Conservation (phyloP, 2,888 invertebrate species). For the Allygus modestus region DNA sequence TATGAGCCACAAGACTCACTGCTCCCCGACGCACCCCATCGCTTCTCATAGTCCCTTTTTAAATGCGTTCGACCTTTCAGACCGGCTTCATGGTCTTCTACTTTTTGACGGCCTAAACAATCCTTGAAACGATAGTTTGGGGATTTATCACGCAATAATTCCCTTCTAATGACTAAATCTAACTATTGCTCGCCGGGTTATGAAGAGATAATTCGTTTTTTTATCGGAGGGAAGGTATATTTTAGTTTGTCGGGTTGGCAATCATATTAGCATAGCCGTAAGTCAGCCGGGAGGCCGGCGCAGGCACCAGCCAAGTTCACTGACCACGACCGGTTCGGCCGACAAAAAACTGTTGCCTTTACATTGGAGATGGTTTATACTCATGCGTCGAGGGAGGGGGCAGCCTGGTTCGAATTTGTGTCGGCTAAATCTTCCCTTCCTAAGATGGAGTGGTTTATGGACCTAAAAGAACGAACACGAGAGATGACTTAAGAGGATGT, state of each 20-base stretch:
- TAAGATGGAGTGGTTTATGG: conserved; percentile 46
- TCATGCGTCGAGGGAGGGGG: conserved; percentile 22
- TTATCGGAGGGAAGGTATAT: conserved; percentile 49
- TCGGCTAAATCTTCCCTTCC: conserved; percentile 46
- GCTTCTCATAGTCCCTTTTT: neutral
- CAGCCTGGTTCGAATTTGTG: conserved; percentile 56
- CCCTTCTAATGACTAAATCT: conserved; percentile 54
- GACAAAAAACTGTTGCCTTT: conserved; percentile 53
- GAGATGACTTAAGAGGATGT: conserved; percentile 46
- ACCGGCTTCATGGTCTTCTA: neutral
- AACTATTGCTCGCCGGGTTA: conserved; percentile 42
- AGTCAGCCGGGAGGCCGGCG: conserved; percentile 47
- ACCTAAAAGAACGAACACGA: conserved; percentile 40
- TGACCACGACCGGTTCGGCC: conserved; percentile 56
- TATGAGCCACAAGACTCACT: too few species aligned
- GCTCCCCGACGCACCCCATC: too few species aligned
- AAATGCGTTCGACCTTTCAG: neutral
- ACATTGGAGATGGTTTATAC: conserved; percentile 60
- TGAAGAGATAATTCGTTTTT: conserved; percentile 57
- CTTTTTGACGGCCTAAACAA: conserved; percentile 43
- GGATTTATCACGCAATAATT: conserved; percentile 44
- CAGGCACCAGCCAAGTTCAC: conserved; percentile 35
- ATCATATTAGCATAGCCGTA: conserved; percentile 56
- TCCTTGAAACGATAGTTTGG: conserved; percentile 50
- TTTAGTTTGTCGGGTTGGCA: conserved; percentile 58